phyloP scores from a whole-genome alignment of 2,113 vertebrate species.

The Sebastes fasciatus region DNA sequence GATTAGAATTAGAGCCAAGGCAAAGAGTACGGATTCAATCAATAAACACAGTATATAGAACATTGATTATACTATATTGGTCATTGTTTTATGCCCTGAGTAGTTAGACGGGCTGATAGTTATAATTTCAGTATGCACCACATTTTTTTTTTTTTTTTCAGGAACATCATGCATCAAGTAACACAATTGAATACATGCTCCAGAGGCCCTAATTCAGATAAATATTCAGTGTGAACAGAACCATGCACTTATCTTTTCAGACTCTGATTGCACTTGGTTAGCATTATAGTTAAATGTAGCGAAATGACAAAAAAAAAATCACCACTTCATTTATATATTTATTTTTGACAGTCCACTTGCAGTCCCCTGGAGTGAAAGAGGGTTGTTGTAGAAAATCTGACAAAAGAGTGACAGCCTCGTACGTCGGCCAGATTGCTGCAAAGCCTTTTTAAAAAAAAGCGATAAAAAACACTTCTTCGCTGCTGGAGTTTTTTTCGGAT shows the following conservation, averaged over 20 bases:
- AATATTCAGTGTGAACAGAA: slow-evolving; percentile 4
- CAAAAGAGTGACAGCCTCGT: slow-evolving; percentile 10
- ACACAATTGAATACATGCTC: not conserved
- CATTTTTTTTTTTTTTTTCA: not conserved
- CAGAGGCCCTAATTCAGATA: not conserved
- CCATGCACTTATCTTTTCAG: not conserved
- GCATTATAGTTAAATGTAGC: not conserved
- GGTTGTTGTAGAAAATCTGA: not conserved
- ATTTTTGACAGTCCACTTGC: not conserved
- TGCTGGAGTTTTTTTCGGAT: not conserved
- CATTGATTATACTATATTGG: slow-evolving; percentile 5
- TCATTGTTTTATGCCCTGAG: slow-evolving; percentile 12
- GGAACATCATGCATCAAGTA: slow-evolving; percentile 14
- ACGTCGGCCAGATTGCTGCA: slow-evolving; percentile 2
- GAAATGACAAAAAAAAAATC: not conserved
- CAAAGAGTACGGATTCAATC: slow-evolving; percentile 1
- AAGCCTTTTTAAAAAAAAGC: not conserved
- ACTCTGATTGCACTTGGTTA: not conserved
- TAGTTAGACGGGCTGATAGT: not conserved
- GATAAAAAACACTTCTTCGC: not conserved
- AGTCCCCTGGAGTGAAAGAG: not conserved
- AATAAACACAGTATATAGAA: slow-evolving; percentile 22
- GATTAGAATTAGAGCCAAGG: slow-evolving; percentile 7
- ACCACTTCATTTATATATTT: not conserved
- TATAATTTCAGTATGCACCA: not conserved